These are phyloP conservation scores for Lycia hirtaria DNA, from an alignment of 2,888 invertebrate genomes.

Conservation along the genomic window DNA sequence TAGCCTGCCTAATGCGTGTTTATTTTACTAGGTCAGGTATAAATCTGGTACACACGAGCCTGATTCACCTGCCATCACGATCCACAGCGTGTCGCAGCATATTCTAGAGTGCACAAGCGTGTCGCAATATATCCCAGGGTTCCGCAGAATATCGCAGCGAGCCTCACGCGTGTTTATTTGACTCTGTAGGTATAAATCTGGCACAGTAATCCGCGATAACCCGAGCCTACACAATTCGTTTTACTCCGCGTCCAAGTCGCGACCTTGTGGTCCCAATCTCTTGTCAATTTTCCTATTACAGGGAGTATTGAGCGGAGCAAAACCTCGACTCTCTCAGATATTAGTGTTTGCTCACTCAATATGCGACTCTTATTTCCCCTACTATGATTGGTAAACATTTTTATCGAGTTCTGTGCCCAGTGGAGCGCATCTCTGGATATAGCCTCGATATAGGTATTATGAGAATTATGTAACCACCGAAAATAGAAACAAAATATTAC, in stretches of 20 bases:
- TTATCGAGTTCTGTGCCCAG: constrained; percentile 4
- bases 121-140: no score
- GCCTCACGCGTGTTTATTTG: no score
- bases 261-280: constrained; percentile 48
- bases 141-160: no score
- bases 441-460: background rate
- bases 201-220: constrained; percentile 46
- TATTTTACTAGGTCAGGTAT: no score
- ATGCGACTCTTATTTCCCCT: constrained; percentile 19
- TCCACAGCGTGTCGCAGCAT: no score
- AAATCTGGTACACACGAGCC: no score
- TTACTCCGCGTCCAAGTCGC: constrained; percentile 44
- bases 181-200: constrained; percentile 41
- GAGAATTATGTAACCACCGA: background rate
- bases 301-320: constrained; percentile 43
- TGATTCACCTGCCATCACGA: no score
- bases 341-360: constrained; percentile 39
- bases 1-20: no score
- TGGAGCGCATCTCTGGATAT: background rate
- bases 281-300: constrained; percentile 57
- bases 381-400: constrained; percentile 21
- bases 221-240: constrained; percentile 20
- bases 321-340: constrained; percentile 29
- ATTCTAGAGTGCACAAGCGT: no score
- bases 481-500: background rate